Conservation (phyloP, 2,888 invertebrate genomes). For the Lasioglossum pauxillum region DNA sequence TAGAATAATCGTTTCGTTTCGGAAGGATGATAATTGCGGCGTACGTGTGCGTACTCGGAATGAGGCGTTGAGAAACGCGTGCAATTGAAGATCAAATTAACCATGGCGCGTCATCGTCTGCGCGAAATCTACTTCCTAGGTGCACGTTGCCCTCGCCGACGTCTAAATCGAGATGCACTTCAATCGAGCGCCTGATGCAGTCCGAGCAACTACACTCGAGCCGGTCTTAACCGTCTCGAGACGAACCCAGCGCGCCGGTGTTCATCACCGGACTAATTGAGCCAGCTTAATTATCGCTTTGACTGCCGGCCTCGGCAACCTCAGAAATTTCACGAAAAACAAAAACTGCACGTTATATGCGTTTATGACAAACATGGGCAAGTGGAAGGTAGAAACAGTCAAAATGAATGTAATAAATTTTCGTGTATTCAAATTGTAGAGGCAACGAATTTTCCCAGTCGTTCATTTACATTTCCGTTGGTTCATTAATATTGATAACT, state of each 20-base stretch:
- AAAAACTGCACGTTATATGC: too few species aligned
- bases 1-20: not conserved
- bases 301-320: not conserved
- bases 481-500: not conserved
- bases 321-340: not conserved
- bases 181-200: slow-evolving; percentile 53
- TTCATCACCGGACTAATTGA: slow-evolving; percentile 6
- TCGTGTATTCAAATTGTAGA: too few species aligned
- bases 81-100: slow-evolving; percentile 61
- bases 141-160: slow-evolving; percentile 63
- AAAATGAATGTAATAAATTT: too few species aligned
- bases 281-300: slow-evolving; percentile 1
- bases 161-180: slow-evolving; percentile 73
- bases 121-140: slow-evolving; percentile 60
- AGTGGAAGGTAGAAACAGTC: too few species aligned
- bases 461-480: not conserved
- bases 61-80: not conserved
- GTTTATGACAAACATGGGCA: too few species aligned
- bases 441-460: not conserved
- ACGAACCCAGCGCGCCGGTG: not conserved
- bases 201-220: slow-evolving; percentile 34
- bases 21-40: not conserved
- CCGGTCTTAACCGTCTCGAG: slow-evolving; percentile 9
- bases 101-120: slow-evolving; percentile 47
- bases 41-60: not conserved